These are phyloP conservation scores for Corythornis vintsioides DNA, from an alignment of 2,113 vertebrate genomes.

Conservation along the genomic window DNA sequence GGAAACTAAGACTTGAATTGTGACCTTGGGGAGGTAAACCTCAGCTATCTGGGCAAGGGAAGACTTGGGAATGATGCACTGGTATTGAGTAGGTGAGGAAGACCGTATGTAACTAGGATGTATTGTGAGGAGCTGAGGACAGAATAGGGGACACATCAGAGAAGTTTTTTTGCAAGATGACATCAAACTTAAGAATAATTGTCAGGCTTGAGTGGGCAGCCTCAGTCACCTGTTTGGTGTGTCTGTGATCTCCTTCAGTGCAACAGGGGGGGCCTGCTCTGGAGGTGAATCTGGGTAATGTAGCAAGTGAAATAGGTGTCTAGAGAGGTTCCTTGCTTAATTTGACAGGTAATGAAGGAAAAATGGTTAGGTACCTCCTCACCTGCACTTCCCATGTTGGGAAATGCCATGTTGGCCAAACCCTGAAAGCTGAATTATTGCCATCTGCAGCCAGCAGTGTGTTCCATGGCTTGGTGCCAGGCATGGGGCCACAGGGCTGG, in stretches of 20 bases:
- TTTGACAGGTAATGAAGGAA: not conserved
- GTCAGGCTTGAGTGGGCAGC: not conserved
- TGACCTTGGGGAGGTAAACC: not conserved
- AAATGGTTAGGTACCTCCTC: not conserved
- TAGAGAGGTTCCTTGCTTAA: not conserved
- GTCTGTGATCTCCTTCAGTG: not conserved
- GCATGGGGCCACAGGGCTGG: not conserved
- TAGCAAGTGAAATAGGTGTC: not conserved
- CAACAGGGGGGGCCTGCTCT: not conserved
- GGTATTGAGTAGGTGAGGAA: not conserved
- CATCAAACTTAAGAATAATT: not conserved
- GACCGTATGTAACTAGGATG: not conserved
- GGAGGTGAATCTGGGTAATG: not conserved
- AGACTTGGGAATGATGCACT: not conserved
- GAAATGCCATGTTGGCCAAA: rapidly evolving
- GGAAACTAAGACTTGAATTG: not conserved
- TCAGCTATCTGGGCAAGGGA: not conserved
- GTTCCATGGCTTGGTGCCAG: not conserved
- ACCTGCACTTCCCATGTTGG: not conserved
- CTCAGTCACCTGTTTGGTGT: rapidly evolving
- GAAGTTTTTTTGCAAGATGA: not conserved
- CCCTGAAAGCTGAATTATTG: not conserved
- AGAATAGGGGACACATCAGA: not conserved
- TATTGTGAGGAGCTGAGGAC: not conserved
- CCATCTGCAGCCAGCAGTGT: not conserved